Percentiles rank a stretch among this genome's conserved stretches.
Conservation (phyloP, 2,113 vertebrate species). For the Ornithorhynchus anatinus region DNA sequence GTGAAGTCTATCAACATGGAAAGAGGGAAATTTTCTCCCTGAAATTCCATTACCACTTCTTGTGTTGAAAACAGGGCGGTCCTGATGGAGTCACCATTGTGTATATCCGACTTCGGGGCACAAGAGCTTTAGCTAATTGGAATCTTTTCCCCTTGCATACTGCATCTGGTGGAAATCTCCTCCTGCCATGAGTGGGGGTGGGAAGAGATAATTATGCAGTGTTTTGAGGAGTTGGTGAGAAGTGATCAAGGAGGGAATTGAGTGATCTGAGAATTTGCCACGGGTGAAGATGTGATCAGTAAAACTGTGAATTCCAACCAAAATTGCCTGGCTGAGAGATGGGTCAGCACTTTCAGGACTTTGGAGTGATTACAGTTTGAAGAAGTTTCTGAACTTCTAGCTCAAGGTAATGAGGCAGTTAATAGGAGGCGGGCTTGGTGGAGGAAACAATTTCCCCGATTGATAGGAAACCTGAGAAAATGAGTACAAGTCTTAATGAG, state of each 20-base stretch:
- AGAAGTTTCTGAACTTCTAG: constrained; percentile 55
- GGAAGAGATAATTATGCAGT: too few species aligned
- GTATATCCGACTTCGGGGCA: too few species aligned
- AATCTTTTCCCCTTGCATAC: too few species aligned
- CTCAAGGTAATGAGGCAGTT: constrained; percentile 55
- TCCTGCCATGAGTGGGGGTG: too few species aligned
- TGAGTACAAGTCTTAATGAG: constrained; percentile 38
- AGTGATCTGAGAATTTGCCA: not conserved
- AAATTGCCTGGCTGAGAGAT: constrained; percentile 3
- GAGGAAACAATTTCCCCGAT: constrained; percentile 43
- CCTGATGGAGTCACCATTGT: too few species aligned
- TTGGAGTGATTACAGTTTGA: constrained; percentile 36
- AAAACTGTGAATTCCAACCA: constrained; percentile 2
- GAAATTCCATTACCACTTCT: too few species aligned
- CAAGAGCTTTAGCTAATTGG: too few species aligned
- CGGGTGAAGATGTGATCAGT: not conserved
- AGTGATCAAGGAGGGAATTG: not conserved
- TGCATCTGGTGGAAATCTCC: too few species aligned
- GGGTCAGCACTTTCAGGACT: constrained; percentile 32
- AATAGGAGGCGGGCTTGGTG: constrained; percentile 51
- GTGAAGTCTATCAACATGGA: too few species aligned
- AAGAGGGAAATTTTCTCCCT: too few species aligned
- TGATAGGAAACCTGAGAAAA: constrained; percentile 46
- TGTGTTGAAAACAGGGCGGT: too few species aligned
- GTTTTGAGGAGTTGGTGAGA: not conserved